phyloP scores from a whole-genome alignment of 1,140 invertebrate species.

The Pantala flavescens region DNA sequence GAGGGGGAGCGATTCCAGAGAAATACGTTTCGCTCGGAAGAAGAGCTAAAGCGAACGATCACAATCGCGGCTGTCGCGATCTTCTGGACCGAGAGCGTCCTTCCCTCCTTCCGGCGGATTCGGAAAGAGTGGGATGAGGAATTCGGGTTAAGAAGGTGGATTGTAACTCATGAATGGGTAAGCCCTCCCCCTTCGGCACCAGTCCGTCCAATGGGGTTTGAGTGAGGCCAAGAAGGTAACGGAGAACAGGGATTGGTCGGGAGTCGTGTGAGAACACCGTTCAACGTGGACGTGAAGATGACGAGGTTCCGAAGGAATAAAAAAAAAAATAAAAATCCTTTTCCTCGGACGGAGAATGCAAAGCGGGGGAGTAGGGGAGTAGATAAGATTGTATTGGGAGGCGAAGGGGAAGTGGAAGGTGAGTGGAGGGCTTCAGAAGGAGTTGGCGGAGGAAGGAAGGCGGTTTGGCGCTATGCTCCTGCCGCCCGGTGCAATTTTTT shows the following conservation, averaged over 20 bases:
- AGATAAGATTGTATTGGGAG: background rate
- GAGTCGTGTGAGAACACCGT: background rate
- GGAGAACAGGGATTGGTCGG: background rate
- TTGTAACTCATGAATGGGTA: constrained; percentile 9
- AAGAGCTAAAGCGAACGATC: too few relatives aligned
- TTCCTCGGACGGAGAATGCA: background rate
- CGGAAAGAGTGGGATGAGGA: background rate
- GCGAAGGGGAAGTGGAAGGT: background rate
- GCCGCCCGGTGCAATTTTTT: background rate
- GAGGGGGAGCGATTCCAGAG: too few relatives aligned
- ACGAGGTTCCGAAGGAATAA: background rate
- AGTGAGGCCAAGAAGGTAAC: background rate
- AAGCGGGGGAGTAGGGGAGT: background rate
- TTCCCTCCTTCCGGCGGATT: background rate
- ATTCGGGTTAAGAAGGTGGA: background rate
- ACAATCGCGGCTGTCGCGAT: too few relatives aligned
- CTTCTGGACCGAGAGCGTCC: too few relatives aligned
- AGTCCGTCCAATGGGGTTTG: background rate
- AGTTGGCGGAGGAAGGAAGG: background rate
- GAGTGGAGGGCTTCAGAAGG: background rate
- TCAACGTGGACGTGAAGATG: background rate
- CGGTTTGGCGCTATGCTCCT: background rate
- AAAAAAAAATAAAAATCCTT: background rate
- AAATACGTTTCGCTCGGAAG: too few relatives aligned
- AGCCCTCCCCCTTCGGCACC: background rate